Evolutionary conservation across 2,888 invertebrate genomes (phyloP), one percentile per base, ranked within the genome.

Genomic region (Nomada fabriciana): DNA sequence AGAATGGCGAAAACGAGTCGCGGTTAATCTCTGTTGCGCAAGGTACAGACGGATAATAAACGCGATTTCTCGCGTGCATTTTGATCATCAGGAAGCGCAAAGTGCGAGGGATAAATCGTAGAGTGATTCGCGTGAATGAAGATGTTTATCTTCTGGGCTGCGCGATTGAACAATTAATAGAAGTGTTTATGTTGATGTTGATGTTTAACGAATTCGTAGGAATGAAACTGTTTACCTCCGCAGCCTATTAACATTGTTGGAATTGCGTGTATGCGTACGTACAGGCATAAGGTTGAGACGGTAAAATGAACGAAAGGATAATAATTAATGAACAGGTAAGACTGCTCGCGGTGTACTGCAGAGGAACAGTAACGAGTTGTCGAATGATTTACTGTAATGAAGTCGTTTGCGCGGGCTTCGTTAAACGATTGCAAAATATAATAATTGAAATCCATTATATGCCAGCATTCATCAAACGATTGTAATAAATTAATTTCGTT

Each of bases 321-420:
- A 70, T 70, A 79, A 64, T 57, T 50, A 77, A 72, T 67, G 64
- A 64, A 23, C n/a, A 43, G 18, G 53, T 59, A 53, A 13, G 7
- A 29, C 18, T 42, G 60, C 50, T 69, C 52, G 77, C 50, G 69
- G 69, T 42, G 69, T 61, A 4, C 2, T 18, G 23, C 53, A 42
- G 2, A 20, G 11, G 50, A 42, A 65, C 29, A 20, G 52, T 64
- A 75, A 75, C 67, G 60, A 59, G 36, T 77, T 15, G 59, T 77
- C 65, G 52, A 43, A 43, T 75, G 76, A 77, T 75, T 65, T 65
- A 65, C 50, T 55, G 42, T 13, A 64, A 77, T 59, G 52, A 75
- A 67, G 65, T 13, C 47, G 60, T 52, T 69, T 43, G 23, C 13
- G 15, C 3, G 29, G 29, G 15, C 50, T 67, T 20, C 25, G 18